phyloP scores from a whole-genome alignment of 37 sponge, comb jelly and placozoan genomes.

The Hormiphora californensis region DNA sequence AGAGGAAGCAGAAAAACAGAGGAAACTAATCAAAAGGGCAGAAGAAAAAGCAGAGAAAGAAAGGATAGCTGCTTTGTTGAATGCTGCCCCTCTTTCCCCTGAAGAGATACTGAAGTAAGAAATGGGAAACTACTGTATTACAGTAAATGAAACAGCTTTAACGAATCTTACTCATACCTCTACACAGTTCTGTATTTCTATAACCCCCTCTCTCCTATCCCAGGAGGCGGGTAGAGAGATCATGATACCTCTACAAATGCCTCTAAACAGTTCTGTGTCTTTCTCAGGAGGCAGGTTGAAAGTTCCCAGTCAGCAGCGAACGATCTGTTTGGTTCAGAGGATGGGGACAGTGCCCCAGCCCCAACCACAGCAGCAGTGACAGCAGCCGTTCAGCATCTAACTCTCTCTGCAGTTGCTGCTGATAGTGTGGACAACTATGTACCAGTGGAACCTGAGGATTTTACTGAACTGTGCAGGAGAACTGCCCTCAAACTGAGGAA shows the following conservation, averaged over 20 bases:
- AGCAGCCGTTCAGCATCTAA: not conserved
- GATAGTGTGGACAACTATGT: conserved; percentile 7
- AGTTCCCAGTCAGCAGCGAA: conserved; percentile 7
- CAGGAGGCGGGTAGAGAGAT: no score
- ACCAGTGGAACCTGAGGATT: conserved; percentile 11
- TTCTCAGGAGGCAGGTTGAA: not conserved
- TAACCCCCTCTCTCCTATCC: no score
- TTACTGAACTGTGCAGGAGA: conserved; percentile 29
- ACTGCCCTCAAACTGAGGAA: not conserved
- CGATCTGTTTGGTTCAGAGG: conserved; percentile 3
- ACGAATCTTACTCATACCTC: no score
- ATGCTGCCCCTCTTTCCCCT: not conserved
- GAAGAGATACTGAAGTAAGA: not conserved
- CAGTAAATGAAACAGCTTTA: no score
- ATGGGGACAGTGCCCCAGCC: not conserved
- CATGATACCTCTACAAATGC: no score
- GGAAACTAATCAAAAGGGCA: not conserved
- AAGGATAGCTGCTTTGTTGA: not conserved
- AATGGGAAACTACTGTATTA: not conserved
- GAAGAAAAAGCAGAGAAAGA: conserved; percentile 37
- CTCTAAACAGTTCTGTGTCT: no score
- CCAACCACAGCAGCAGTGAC: not conserved
- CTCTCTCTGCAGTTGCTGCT: not conserved
- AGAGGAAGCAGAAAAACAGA: not conserved
- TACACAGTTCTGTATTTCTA: no score